Base-by-base conservation (phyloP, 2,888 invertebrate genomes). In the Acrobasis suavella region DNA sequence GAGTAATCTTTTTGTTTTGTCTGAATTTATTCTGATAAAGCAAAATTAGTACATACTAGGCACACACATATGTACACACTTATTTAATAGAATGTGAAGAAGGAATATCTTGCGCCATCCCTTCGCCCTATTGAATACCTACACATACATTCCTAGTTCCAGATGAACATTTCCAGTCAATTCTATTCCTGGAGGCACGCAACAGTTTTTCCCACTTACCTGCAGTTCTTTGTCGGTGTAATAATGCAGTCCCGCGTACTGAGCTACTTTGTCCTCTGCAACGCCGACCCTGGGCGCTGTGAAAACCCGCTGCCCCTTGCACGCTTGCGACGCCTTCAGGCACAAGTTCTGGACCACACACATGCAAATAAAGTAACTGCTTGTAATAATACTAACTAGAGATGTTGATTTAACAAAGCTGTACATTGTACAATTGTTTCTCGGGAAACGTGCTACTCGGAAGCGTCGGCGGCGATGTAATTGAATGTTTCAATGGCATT, bases 151-250 rank as follows among this genome's bases (percentile, higher is more conserved):
- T 46, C 14, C n/a, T 46, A 46, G 16, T 39, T 16, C 39, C 15
- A 38, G 2, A 56, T 42, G 22, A 22, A 16, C 17, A 56, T 17
- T 42, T 56, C 56, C 42, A 46, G 22, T 22, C 22, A 16, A 56
- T 6, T 22, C 17, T 56, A 42, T 56, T 42, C 56, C 56, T 14
- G 42, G 56, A 56, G 42, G 9, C 55, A 39, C 15, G 56, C 10
- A 46, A 46, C 16, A 55, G 56, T 52, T 59, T 59, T 59, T 50
- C 37, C 50, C 50, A 59, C 60, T 68, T 86, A 95, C 96, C 93
- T 97, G 96, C 61, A 98, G 89, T 81, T 98, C 98, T 91, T 98
- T 98, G 87, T 98, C 98, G 9, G 96, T 96, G 87, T 98, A 98
- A 86, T 98, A 98, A 82, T 98, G 97, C 0, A 98, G 92, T 0